Base-by-base conservation (phyloP, 2,888 invertebrate genomes). In the Nephrocerus scutellatus region DNA sequence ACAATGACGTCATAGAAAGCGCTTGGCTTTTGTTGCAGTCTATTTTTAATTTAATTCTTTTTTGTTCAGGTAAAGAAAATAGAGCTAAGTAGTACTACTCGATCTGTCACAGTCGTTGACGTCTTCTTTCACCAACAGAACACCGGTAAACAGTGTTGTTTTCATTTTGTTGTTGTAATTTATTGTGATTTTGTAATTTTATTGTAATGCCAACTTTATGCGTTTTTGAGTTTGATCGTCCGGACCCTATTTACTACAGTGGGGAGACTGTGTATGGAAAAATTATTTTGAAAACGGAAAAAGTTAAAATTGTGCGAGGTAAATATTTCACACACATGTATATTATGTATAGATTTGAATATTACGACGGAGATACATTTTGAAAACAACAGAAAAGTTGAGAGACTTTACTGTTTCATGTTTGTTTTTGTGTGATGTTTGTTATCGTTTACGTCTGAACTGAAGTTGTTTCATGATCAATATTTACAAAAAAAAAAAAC, bases 221-320 rank as follows among this genome's bases (percentile, higher is more conserved):
- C 50, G 53, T 55, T 41, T 63, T 63, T 41, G 59, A 62, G 43
- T 46, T 62, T 53, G 62, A 62, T 56, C 62, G 61, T 36, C 40
- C 54, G 23, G 58, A 60, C 55, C 51, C 59, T 2, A 41, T 55
- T 23, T 62, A 60, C 46, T 55, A 56, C 12, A 62, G 60, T 30
- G 62, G 63, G 18, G 62, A 62, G 37, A 60, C 56, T 41, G 53
- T 62, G 23, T 57, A 57, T 19, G 62, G 62, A 6, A 53, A 60
- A 8, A 63, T 62, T 32, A 30, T 63, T 8, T 36, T 62, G 18
- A 59, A 55, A 29, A 62, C 62, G 20, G 54, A 60, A 19, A 59
- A 59, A 49, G 50, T 54, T 39, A 62, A 62, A 44, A 56, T 62
- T 22, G 62, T 62, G 12, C 60, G 61, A 50, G 60, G 62, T 62